A percentile compares a stretch with the other conserved stretches of the same genome.
These are phyloP conservation scores for Sogatella furcifera DNA, from an alignment of 1,140 invertebrate genomes.

Conservation along the genomic window DNA sequence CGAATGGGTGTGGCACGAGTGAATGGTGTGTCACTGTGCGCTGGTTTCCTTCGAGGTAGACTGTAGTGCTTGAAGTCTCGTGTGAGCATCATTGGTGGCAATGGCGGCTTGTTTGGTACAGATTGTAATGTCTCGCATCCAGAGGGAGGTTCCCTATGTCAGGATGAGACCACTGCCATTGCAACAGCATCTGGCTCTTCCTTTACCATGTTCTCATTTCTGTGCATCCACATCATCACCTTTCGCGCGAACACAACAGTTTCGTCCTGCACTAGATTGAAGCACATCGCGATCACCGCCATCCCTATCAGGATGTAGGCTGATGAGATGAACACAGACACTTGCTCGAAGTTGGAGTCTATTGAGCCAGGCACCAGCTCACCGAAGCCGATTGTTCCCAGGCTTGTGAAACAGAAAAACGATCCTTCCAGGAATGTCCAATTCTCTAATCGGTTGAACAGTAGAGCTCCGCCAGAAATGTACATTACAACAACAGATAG, in stretches of 20 bases:
- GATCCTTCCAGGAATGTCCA: slow-evolving; percentile 87
- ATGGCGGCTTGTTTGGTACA: slow-evolving; percentile 15
- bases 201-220: slow-evolving; percentile 26
- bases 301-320: slow-evolving; percentile 89
- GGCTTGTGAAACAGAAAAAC: slow-evolving; percentile 90
- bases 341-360: slow-evolving; percentile 40
- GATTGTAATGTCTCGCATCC: slow-evolving; percentile 44
- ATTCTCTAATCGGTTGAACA: slow-evolving; percentile 81
- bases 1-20: slow-evolving; percentile 13
- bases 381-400: slow-evolving; percentile 83
- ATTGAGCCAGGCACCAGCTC: slow-evolving; percentile 55
- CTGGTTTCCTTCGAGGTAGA: slow-evolving; percentile 15
- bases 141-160: slow-evolving; percentile 26
- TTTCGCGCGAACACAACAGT: slow-evolving; percentile 55
- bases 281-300: slow-evolving; percentile 93
- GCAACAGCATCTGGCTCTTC: slow-evolving; percentile 28
- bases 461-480: slow-evolving; percentile 78
- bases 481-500: slow-evolving; percentile 81
- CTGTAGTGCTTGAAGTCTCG: slow-evolving; percentile 19
- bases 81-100: background rate
- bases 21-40: slow-evolving; percentile 11
- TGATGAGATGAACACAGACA: slow-evolving; percentile 67
- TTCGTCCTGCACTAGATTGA: slow-evolving; percentile 90
- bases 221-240: slow-evolving; percentile 19
- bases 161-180: slow-evolving; percentile 18